Evolutionary conservation across 2,888 invertebrate species (phyloP).

Genomic region (Ametastegia equiseti): DNA sequence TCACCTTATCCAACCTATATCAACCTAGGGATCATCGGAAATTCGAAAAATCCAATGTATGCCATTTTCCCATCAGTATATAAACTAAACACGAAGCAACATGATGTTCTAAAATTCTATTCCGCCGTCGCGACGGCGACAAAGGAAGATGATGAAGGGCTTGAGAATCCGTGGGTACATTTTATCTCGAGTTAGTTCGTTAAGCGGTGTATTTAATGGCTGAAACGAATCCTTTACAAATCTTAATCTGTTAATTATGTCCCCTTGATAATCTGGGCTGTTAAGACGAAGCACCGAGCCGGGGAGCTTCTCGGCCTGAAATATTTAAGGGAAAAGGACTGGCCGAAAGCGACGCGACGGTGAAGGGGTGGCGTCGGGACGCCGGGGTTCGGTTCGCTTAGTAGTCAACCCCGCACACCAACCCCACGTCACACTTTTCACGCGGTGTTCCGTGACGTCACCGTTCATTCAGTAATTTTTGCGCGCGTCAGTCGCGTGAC

Average conservation of each 20-base stretch:
- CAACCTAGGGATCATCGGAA: too few relatives aligned
- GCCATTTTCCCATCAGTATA: background rate
- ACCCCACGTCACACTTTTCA: constrained; percentile 63
- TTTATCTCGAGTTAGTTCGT: background rate
- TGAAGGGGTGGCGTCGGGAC: constrained; percentile 22
- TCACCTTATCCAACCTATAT: too few relatives aligned
- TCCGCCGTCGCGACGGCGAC: constrained; percentile 6
- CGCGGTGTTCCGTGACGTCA: constrained; percentile 70
- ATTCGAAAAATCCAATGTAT: constrained; percentile 12
- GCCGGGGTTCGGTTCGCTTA: background rate
- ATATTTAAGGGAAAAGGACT: background rate
- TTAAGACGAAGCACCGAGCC: background rate
- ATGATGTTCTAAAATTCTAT: background rate
- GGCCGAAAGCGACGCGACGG: constrained; percentile 4
- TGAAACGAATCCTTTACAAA: constrained; percentile 17
- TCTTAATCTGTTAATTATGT: constrained; percentile 37
- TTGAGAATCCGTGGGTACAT: constrained; percentile 34
- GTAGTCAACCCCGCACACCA: too few relatives aligned
- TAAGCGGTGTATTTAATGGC: background rate
- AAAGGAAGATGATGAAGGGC: constrained; percentile 46
- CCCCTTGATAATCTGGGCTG: constrained; percentile 36
- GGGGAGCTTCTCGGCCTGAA: background rate
- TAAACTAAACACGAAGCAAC: background rate
- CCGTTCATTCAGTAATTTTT: constrained; percentile 76
- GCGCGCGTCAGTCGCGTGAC: constrained; percentile 71